Evolutionary conservation across 1,140 invertebrate genomes (phyloP), one percentile per base, ranked within the genome.

Genomic region (Elysia chlorotica): DNA sequence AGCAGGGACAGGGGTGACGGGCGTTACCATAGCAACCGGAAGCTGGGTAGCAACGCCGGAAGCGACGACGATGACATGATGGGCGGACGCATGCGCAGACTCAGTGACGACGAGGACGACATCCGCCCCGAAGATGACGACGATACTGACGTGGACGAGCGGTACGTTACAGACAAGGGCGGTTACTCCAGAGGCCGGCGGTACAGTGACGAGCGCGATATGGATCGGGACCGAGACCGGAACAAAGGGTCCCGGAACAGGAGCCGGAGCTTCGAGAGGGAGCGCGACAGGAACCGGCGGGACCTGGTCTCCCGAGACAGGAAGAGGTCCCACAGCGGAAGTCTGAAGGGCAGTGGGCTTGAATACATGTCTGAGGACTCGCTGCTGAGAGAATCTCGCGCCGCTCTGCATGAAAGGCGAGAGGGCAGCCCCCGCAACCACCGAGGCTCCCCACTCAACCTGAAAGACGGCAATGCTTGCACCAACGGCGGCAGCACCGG

Each of bases 191-290:
- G 56, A 59, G 54, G 36, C 23, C 5, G 67, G 4, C n/a, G 36
- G n/a, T 59, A 25, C 33, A 48, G 56, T 4, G n/a, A 36, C 2
- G 25, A 14, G 2, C 25, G 2, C 5, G 48, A 68, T 3, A 68
- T 54, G 48, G 30, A 35, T n/a, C 30, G 61, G 33, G 61, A 63
- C 23, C 30, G 38, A 30, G 36, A 14, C 21, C 23, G 25, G 19
- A 53, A 30, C 30, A 30, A 25, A 30, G 30, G 59, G 4, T 19
- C 30, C 28, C 57, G 78, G 76, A 65, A 76, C 68, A 10, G 66
- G 53, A 62, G 78, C 70, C 17, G 81, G 75, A 67, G 76, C 76
- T 61, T 80, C 77, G n/a, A 80, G 77, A 25, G 36, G 79, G 33
- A 74, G 65, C 0, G 75, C 68, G 48, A 69, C 65, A 25, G 48